Conservation (phyloP, 2,797 vertebrate genomes). For the Jordanella pulchra region DNA sequence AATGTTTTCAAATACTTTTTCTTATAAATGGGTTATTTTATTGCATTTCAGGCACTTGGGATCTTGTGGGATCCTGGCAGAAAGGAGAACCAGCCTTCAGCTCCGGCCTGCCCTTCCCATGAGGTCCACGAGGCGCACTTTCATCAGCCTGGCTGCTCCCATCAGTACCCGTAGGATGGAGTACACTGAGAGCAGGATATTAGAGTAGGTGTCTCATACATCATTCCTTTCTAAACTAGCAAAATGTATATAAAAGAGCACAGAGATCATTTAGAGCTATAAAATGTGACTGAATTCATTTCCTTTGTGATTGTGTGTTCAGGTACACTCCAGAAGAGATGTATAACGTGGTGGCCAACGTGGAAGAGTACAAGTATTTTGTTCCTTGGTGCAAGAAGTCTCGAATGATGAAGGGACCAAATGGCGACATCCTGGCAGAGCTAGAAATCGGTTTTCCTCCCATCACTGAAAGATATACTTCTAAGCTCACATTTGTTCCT, state of each 20-base stretch:
- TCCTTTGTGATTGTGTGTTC: conserved; percentile 10
- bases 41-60: conserved; percentile 33
- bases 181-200: conserved; percentile 70
- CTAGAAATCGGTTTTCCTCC: conserved; percentile 85
- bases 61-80: conserved; percentile 55
- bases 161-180: conserved; percentile 73
- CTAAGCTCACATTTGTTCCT: conserved; percentile 76
- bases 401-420: conserved; percentile 56
- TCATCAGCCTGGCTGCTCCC: conserved; percentile 74
- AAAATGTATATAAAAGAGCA: not conserved
- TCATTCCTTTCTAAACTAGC: not conserved
- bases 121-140: conserved; percentile 57
- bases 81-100: conserved; percentile 39
- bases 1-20: not conserved
- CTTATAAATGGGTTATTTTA: not conserved
- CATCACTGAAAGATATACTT: conserved; percentile 79
- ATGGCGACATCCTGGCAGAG: conserved; percentile 57
- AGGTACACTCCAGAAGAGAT: conserved; percentile 83
- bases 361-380: conserved; percentile 82
- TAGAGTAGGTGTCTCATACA: conserved; percentile 60
- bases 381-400: conserved; percentile 87
- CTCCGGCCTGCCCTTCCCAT: conserved; percentile 7
- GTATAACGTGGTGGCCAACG: conserved; percentile 77
- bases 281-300: not conserved
- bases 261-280: not conserved